These are phyloP conservation scores for Aythya baeri DNA, from an alignment of 2,113 vertebrate genomes.

Conservation along the genomic window DNA sequence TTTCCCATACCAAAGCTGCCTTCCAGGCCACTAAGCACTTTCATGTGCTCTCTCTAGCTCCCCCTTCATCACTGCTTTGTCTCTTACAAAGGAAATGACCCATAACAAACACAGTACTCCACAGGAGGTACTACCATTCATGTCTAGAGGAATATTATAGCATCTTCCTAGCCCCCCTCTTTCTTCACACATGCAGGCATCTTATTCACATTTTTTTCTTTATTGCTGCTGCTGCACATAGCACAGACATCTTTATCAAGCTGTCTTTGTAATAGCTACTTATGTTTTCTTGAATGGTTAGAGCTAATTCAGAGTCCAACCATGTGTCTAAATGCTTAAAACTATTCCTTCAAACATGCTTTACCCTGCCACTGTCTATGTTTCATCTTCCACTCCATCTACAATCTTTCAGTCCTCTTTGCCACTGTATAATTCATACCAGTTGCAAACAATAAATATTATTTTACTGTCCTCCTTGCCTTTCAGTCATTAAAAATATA, in stretches of 20 bases:
- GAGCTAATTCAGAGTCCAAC: slow-evolving; percentile 53
- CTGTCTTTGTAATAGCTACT: slow-evolving; percentile 41
- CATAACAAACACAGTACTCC: background rate
- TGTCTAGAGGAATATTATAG: background rate
- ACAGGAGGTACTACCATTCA: background rate
- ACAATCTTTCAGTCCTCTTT: background rate
- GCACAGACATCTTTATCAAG: slow-evolving; percentile 47
- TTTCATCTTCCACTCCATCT: slow-evolving; percentile 6
- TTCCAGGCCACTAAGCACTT: slow-evolving; percentile 42
- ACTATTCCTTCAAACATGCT: slow-evolving; percentile 20
- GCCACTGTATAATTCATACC: background rate
- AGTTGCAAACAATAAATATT: background rate
- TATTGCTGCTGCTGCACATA: background rate
- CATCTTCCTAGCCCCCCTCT: background rate
- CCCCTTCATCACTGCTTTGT: background rate
- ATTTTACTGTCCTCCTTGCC: background rate
- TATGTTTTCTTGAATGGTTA: slow-evolving; percentile 40
- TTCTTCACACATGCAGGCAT: background rate
- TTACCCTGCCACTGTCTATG: background rate
- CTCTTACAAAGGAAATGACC: slow-evolving; percentile 18
- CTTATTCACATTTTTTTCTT: background rate
- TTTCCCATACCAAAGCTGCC: background rate
- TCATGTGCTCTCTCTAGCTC: background rate
- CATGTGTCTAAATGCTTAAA: slow-evolving; percentile 36
- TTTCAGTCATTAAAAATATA: background rate